Evolutionary conservation across 2,888 invertebrate species (phyloP), one percentile per base, ranked within the genome.

Genomic region (Chloroclystis v-ata): DNA sequence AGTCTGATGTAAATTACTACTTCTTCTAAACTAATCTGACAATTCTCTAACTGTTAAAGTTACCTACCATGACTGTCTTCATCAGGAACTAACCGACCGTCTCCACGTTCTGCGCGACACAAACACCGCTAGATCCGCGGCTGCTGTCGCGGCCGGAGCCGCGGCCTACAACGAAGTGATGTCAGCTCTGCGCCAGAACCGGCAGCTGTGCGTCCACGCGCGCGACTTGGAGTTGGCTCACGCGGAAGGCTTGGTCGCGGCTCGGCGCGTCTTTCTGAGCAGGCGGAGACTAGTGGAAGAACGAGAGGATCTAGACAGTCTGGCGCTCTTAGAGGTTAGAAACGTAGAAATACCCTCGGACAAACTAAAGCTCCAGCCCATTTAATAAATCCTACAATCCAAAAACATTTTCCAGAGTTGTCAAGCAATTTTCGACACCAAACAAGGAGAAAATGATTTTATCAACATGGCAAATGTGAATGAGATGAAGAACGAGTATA

Each of bases 231-330:
- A 11, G 9, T 6, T 4, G 1, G 30, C 42, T 4, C 49, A 53
- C 10, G 26, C 38, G 0, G 26, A 12, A 2, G 53, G 41, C 1
- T 7, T 35, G 4, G 29, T 32, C 13, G 43, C 41, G 7, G 49
- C 47, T 10, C 33, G 5, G 8, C 2, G 7, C 3, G 32, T 35
- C 7, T 53, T 53, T 7, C 47, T 49, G n/a, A 14, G 8, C 6
- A 49, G 53, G 20, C 46, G 7, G 12, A 47, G 25, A 20, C 39
- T 44, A 2, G 9, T 10, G 0, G 4, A 30, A 3, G 30, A 38
- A 12, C 42, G 25, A n/a, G 37, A 10, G 11, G 58, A 58, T 5
- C 29, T 45, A 1, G 58, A 54, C 5, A 51, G 48, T 28, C 33
- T 33, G 5, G 47, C 41, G 37, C 49, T 51, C 3, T 11, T 20